A percentile compares a stretch with the other conserved stretches of the same genome.
These are phyloP conservation scores for Dreissena rostriformis DNA, from an alignment of 1,140 invertebrate species.

Conservation along the genomic window DNA sequence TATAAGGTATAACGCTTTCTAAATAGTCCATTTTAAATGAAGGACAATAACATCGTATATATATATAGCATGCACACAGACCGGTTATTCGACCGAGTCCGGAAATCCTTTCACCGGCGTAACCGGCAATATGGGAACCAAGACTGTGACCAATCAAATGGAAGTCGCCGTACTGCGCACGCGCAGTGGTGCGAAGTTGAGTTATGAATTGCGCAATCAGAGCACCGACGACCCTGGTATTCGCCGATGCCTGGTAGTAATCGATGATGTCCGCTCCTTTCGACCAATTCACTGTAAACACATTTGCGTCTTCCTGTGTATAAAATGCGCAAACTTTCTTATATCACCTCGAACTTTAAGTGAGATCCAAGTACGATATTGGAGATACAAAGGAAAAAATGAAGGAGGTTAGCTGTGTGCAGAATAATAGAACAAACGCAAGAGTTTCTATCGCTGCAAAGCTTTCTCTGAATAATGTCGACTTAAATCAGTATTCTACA, in stretches of 20 bases:
- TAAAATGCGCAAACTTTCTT: not conserved
- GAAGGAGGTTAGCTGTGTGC: not conserved
- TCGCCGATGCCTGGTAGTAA: constrained; percentile 95
- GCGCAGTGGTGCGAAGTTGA: constrained; percentile 23
- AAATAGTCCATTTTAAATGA: too few species aligned
- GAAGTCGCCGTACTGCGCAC: constrained; percentile 49
- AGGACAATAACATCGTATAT: too few species aligned
- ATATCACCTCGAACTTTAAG: not conserved
- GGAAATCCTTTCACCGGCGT: constrained; percentile 65
- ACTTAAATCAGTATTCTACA: too few species aligned
- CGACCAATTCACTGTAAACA: constrained; percentile 97
- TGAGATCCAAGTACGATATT: not conserved
- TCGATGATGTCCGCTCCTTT: constrained; percentile 91
- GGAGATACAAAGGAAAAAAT: not conserved
- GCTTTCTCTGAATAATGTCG: too few species aligned
- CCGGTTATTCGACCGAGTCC: constrained; percentile 88
- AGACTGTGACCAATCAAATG: constrained; percentile 78
- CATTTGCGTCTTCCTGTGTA: constrained; percentile 88
- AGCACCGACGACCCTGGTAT: constrained; percentile 94
- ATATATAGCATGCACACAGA: too few species aligned
- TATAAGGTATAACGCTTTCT: too few species aligned
- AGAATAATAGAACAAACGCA: not conserved
- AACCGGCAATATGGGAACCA: constrained; percentile 75
- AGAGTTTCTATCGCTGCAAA: too few species aligned
- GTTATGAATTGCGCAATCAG: constrained; percentile 90